Percentiles rank a stretch among this genome's conserved stretches.
phyloP scores from a whole-genome alignment of 2,113 vertebrate genomes.

The Ranitomeya variabilis region DNA sequence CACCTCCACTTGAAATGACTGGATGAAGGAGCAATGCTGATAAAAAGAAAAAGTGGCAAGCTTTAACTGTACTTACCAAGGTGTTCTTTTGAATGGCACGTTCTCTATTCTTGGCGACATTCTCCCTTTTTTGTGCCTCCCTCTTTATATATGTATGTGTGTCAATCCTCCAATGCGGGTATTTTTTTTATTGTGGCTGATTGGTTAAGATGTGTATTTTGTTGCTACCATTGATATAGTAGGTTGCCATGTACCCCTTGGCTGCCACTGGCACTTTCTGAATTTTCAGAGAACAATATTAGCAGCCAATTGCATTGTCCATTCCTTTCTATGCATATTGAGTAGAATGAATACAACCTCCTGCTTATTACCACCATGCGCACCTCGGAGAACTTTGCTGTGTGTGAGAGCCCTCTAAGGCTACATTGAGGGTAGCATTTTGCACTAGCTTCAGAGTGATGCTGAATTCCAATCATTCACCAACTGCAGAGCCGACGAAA shows the following conservation, averaged over 20 bases:
- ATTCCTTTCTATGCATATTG: not conserved
- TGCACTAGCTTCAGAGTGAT: not conserved
- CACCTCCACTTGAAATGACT: slow-evolving; percentile 66
- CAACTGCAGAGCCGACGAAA: not conserved
- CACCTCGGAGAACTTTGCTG: not conserved
- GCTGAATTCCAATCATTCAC: not conserved
- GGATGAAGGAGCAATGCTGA: slow-evolving; percentile 62
- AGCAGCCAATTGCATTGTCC: slow-evolving; percentile 6
- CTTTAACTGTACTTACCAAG: slow-evolving; percentile 80
- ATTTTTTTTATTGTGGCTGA: slow-evolving; percentile 27
- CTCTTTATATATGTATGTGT: slow-evolving; percentile 26
- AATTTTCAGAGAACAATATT: not conserved
- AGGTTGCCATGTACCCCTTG: slow-evolving; percentile 28
- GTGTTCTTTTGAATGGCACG: slow-evolving; percentile 71
- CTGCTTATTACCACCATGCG: not conserved
- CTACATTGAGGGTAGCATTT: not conserved
- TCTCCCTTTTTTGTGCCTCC: slow-evolving; percentile 5
- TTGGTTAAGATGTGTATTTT: not conserved
- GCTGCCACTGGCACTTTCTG: not conserved
- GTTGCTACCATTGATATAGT: slow-evolving; percentile 4
- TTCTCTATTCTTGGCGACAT: slow-evolving; percentile 48
- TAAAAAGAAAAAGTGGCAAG: slow-evolving; percentile 74
- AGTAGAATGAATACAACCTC: not conserved
- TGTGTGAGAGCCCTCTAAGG: not conserved
- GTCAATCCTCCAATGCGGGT: slow-evolving; percentile 50